phyloP scores from a whole-genome alignment of 2,888 invertebrate genomes.

The Nephrotoma flavescens region DNA sequence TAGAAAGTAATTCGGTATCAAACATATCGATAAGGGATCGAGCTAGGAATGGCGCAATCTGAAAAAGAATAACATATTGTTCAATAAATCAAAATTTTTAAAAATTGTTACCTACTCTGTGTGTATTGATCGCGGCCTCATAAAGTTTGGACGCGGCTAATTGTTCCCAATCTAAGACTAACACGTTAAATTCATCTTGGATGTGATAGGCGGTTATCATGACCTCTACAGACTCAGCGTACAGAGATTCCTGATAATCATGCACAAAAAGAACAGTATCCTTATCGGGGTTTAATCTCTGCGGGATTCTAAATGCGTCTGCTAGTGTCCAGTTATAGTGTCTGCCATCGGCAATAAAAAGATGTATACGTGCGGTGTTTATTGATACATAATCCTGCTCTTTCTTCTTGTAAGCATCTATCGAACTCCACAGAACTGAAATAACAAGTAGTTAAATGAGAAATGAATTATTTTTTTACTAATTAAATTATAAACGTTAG shows the following conservation, averaged over 20 bases:
- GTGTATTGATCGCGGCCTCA: slow-evolving; percentile 21
- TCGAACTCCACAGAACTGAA: not conserved
- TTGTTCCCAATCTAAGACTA: slow-evolving; percentile 28
- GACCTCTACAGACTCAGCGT: slow-evolving; percentile 40
- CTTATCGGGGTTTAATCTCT: slow-evolving; percentile 24
- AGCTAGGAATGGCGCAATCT: slow-evolving; percentile 14
- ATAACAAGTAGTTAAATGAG: not conserved
- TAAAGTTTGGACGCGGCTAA: slow-evolving; percentile 29
- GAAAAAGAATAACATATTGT: not conserved
- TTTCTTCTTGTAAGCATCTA: not conserved
- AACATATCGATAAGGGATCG: slow-evolving; percentile 22
- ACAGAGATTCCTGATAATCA: slow-evolving; percentile 42
- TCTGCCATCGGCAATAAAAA: not conserved
- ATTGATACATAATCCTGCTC: not conserved
- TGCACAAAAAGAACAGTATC: slow-evolving; percentile 44
- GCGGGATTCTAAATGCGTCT: not conserved
- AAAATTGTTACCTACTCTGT: not conserved
- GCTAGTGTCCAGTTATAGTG: not conserved
- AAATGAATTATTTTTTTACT: too few species aligned
- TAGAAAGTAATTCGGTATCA: slow-evolving; percentile 24
- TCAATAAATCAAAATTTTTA: not conserved
- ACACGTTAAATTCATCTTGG: slow-evolving; percentile 24
- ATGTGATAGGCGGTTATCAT: slow-evolving; percentile 27
- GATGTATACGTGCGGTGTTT: not conserved
- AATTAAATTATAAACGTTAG: too few species aligned